These are phyloP conservation scores for Sminthurinus aureus DNA, from an alignment of 2,888 invertebrate genomes.

Conservation along the genomic window DNA sequence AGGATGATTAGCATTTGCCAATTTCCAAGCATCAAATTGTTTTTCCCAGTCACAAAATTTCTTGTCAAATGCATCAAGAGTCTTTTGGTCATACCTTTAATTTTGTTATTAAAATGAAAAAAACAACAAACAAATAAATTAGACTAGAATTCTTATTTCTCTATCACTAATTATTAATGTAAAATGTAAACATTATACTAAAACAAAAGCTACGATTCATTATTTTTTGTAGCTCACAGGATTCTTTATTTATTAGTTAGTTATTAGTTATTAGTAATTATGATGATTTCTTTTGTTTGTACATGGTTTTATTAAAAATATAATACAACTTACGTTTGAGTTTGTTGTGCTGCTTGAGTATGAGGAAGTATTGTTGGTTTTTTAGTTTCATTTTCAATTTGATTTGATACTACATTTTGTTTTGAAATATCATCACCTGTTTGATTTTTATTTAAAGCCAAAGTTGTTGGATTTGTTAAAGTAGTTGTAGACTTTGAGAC, in stretches of 20 bases:
- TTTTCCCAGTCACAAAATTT: conserved; percentile 58
- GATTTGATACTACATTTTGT: no score
- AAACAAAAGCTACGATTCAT: no score
- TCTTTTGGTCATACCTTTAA: conserved; percentile 50
- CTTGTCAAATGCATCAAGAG: conserved; percentile 55
- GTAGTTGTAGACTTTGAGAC: no score
- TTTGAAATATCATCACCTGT: no score
- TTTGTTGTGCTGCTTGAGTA: background rate
- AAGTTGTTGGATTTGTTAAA: background rate
- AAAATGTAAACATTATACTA: background rate
- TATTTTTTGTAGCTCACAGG: no score
- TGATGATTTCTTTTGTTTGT: no score
- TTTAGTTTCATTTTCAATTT: background rate
- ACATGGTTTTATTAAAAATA: no score
- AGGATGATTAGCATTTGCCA: conserved; percentile 51
- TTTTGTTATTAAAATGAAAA: background rate
- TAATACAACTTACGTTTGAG: background rate
- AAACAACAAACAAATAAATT: no score
- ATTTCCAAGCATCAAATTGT: conserved; percentile 58
- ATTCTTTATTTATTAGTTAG: no score
- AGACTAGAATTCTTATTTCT: no score
- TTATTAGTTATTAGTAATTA: no score
- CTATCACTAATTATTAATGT: background rate
- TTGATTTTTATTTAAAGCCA: background rate
- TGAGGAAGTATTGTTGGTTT: background rate